Conservation (phyloP, 2,888 invertebrate species). For the Mamestra brassicae region DNA sequence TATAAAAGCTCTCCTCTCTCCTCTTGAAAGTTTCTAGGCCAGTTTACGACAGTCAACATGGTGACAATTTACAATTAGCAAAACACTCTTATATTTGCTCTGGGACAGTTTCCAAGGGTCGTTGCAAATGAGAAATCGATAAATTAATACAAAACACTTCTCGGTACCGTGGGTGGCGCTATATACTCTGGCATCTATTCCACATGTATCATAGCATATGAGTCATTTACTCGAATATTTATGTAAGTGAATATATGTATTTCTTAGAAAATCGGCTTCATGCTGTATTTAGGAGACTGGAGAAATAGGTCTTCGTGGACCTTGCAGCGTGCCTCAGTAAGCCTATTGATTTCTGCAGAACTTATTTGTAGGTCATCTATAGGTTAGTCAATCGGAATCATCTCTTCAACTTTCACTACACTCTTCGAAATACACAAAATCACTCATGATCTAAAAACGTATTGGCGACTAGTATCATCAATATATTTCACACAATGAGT, state of each 20-base stretch:
- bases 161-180: slow-evolving; percentile 58
- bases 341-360: slow-evolving; percentile 4
- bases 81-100: slow-evolving; percentile 24
- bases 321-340: background rate
- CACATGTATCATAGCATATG: slow-evolving; percentile 57
- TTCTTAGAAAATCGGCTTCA: slow-evolving; percentile 47
- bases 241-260: slow-evolving; percentile 46
- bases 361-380: too few species aligned
- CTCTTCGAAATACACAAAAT: background rate
- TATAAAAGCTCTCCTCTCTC: too few species aligned
- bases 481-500: background rate
- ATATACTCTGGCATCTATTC: slow-evolving; percentile 63
- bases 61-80: slow-evolving; percentile 31
- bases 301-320: slow-evolving; percentile 51
- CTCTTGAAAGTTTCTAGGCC: background rate
- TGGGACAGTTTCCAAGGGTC: slow-evolving; percentile 56
- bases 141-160: slow-evolving; percentile 57
- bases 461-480: background rate
- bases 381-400: background rate
- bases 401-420: background rate
- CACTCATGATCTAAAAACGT: too few species aligned
- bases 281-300: slow-evolving; percentile 36
- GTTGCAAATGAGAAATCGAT: slow-evolving; percentile 46
- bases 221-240: slow-evolving; percentile 57
- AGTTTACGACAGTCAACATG: slow-evolving; percentile 23